phyloP scores from a whole-genome alignment of 2,888 invertebrate genomes.

The Cheilosia grossa region DNA sequence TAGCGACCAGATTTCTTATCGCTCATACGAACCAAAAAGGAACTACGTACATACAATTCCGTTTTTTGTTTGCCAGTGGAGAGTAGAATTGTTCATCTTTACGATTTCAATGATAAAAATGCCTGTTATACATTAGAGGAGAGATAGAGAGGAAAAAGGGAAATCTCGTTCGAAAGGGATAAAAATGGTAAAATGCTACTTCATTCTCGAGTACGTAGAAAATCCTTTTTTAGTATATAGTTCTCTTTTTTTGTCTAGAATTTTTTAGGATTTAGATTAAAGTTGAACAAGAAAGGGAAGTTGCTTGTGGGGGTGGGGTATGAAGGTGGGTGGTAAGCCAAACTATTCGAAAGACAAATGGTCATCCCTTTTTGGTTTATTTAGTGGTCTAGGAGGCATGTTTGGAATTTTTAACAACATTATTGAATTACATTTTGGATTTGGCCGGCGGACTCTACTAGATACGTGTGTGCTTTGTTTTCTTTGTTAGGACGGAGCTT shows the following conservation, averaged over 20 bases:
- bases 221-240: slow-evolving; percentile 51
- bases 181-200: slow-evolving; percentile 59
- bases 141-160: not conserved
- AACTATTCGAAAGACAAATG: slow-evolving; percentile 59
- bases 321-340: not conserved
- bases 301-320: not conserved
- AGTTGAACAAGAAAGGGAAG: slow-evolving; percentile 31
- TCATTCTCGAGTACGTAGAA: slow-evolving; percentile 32
- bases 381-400: slow-evolving; percentile 67
- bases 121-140: slow-evolving; percentile 22
- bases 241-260: slow-evolving; percentile 16
- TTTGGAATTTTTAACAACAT: slow-evolving; percentile 63
- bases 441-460: slow-evolving; percentile 10
- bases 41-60: slow-evolving; percentile 35
- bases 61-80: slow-evolving; percentile 11
- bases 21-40: slow-evolving; percentile 30
- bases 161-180: slow-evolving; percentile 45
- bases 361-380: slow-evolving; percentile 68
- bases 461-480: slow-evolving; percentile 17
- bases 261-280: slow-evolving; percentile 52
- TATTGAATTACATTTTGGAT: slow-evolving; percentile 66
- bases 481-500: slow-evolving; percentile 33
- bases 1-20: slow-evolving; percentile 55
- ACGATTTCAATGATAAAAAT: slow-evolving; percentile 71
- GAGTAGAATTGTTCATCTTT: slow-evolving; percentile 64